phyloP scores from a whole-genome alignment of 1,140 invertebrate genomes.

The Anadara kagoshimensis region DNA sequence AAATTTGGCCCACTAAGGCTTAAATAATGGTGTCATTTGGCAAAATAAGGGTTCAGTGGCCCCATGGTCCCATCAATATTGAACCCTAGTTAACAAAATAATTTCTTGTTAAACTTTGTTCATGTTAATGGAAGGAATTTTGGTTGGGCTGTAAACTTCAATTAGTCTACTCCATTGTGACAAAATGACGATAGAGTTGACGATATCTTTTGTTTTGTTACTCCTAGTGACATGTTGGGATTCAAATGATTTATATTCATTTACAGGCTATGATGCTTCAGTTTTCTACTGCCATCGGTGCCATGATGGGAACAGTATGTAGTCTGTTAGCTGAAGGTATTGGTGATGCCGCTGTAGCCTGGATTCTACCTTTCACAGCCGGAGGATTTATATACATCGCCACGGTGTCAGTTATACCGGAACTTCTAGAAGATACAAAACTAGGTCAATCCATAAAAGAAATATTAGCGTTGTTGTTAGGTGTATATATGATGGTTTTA shows the following conservation, averaged over 20 bases:
- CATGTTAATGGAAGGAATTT: no score
- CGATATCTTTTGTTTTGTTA: neutral
- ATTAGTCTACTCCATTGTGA: no score
- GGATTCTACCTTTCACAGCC: constrained; percentile 96
- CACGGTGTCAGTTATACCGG: constrained; percentile 95
- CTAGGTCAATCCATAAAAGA: constrained; percentile 90
- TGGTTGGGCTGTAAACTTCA: no score
- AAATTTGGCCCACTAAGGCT: no score
- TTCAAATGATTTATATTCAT: constrained; percentile 40
- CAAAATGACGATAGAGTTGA: no score
- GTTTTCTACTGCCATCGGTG: constrained; percentile 94
- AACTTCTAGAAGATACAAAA: constrained; percentile 87
- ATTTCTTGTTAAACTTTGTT: no score
- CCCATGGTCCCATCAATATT: no score
- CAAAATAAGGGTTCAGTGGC: no score
- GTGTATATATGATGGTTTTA: constrained; percentile 94
- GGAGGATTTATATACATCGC: constrained; percentile 99
- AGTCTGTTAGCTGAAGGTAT: constrained; percentile 85
- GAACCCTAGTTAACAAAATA: no score
- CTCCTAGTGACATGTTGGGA: neutral
- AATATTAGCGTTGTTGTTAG: constrained; percentile 86
- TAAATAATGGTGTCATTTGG: no score
- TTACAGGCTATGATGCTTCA: constrained; percentile 91
- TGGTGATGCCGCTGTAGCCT: constrained; percentile 82
- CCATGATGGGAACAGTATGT: constrained; percentile 90